Evolutionary conservation across 2,888 invertebrate species (phyloP).

Genomic region (Drosophila buzzatii): DNA sequence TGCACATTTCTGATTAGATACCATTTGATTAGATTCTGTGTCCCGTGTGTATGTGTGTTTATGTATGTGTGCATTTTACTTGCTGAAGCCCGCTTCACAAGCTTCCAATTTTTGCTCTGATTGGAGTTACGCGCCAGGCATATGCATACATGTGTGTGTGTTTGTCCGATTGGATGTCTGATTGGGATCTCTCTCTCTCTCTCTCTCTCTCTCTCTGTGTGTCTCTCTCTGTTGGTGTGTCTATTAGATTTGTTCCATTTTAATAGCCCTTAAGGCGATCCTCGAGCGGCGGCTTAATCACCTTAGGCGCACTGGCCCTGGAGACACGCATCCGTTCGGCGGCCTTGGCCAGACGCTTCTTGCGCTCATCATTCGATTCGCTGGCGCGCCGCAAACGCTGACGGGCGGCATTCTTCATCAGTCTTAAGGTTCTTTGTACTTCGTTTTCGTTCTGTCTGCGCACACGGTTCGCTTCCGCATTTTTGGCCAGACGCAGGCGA

Average conservation of each 20-base stretch:
- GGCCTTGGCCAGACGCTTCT: slow-evolving; percentile 84
- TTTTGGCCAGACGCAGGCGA: slow-evolving; percentile 83
- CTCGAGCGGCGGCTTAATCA: slow-evolving; percentile 84
- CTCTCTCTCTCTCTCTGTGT: not conserved
- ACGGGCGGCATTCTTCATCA: slow-evolving; percentile 85
- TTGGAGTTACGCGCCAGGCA: slow-evolving; percentile 18
- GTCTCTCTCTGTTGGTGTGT: no score
- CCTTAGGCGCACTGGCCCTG: slow-evolving; percentile 84
- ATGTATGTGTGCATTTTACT: slow-evolving; percentile 32
- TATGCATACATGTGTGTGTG: not conserved
- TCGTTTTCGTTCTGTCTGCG: slow-evolving; percentile 85
- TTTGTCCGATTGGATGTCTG: slow-evolving; percentile 12
- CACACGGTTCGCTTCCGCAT: slow-evolving; percentile 85
- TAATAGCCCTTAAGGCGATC: slow-evolving; percentile 85
- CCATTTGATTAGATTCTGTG: slow-evolving; percentile 38
- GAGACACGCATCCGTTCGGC: slow-evolving; percentile 84
- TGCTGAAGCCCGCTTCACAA: slow-evolving; percentile 70
- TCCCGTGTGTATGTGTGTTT: not conserved
- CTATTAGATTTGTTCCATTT: not conserved
- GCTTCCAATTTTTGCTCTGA: slow-evolving; percentile 19
- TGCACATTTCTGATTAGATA: slow-evolving; percentile 35
- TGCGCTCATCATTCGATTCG: slow-evolving; percentile 84
- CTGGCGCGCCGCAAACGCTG: slow-evolving; percentile 84
- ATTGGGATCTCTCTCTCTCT: not conserved
- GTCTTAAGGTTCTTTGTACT: slow-evolving; percentile 85